Evolutionary conservation across 2,888 invertebrate species (phyloP).

Genomic region (Lepas anatifera): DNA sequence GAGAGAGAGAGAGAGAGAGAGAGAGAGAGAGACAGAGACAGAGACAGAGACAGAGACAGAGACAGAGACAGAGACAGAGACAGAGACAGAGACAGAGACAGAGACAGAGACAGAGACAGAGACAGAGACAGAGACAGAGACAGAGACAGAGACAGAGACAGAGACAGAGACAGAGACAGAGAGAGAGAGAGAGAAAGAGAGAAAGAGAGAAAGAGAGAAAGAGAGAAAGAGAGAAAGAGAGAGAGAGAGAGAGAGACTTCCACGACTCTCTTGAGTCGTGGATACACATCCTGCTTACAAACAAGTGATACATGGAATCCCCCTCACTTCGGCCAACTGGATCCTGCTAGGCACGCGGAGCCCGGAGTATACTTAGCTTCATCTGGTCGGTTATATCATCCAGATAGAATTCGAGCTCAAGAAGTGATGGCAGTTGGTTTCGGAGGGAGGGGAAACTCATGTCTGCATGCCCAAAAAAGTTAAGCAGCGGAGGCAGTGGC

Average conservation of each 20-base stretch:
- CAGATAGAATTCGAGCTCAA: too few relatives aligned
- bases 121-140: neutral
- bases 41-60: neutral
- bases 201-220: neutral
- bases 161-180: neutral
- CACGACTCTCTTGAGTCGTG: neutral
- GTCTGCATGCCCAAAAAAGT: too few relatives aligned
- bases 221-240: neutral
- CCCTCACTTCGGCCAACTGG: too few relatives aligned
- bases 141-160: neutral
- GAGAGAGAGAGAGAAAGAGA: too few relatives aligned
- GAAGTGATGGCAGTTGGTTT: too few relatives aligned
- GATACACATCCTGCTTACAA: neutral
- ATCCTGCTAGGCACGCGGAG: too few relatives aligned
- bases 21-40: neutral
- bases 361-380: too few relatives aligned
- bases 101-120: neutral
- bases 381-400: too few relatives aligned
- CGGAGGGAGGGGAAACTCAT: too few relatives aligned
- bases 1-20: neutral
- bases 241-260: neutral
- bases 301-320: too few relatives aligned
- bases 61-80: neutral
- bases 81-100: too few relatives aligned
- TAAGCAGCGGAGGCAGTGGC: too few relatives aligned